A percentile compares a stretch with the other conserved stretches of the same genome.
Conservation (phyloP, 2,113 vertebrate species). For the Scartelaos histophorus region DNA sequence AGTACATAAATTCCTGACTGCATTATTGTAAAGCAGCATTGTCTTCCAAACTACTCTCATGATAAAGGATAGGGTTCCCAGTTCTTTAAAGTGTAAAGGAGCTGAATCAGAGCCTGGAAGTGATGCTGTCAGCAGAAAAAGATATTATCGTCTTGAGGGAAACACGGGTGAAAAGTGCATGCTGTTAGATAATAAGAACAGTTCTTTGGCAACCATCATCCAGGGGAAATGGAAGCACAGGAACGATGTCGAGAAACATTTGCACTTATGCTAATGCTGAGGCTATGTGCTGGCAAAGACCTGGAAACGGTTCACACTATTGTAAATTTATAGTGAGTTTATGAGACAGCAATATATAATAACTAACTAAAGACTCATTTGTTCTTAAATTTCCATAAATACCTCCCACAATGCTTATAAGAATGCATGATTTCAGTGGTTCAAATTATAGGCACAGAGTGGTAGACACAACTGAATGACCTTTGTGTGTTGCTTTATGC, state of each 20-base stretch:
- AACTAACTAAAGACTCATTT: not conserved
- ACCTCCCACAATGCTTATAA: no score
- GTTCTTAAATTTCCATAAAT: not conserved
- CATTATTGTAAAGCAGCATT: not conserved
- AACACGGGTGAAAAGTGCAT: constrained; percentile 9
- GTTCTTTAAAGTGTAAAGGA: constrained; percentile 3
- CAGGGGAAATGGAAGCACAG: not conserved
- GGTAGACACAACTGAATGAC: not conserved
- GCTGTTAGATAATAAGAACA: not conserved
- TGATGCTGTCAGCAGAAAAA: constrained; percentile 6
- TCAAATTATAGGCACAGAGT: not conserved
- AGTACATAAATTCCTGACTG: not conserved
- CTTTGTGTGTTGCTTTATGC: no score
- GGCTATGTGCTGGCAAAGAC: not conserved
- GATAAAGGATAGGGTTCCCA: not conserved
- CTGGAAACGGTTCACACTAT: not conserved
- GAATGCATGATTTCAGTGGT: not conserved
- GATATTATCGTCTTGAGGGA: not conserved
- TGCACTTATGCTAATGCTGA: not conserved
- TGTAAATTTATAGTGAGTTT: not conserved
- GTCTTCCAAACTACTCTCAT: not conserved
- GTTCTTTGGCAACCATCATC: not conserved
- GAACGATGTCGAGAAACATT: not conserved
- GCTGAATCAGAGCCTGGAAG: constrained; percentile 3
- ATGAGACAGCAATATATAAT: not conserved